Conservation (phyloP, 2,797 vertebrate species). For the Smutsia temminckii region DNA sequence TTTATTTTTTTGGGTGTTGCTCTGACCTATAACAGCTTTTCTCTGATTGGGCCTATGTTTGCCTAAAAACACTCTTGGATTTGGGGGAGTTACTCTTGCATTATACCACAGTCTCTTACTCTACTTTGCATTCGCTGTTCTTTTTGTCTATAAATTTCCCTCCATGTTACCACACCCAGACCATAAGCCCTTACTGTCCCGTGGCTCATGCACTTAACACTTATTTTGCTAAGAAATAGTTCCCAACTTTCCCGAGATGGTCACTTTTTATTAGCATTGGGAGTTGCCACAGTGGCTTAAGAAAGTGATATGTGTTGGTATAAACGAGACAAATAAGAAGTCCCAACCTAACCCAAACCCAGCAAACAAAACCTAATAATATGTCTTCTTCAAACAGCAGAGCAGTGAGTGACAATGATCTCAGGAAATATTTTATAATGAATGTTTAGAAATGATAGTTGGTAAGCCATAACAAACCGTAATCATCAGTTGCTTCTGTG, state of each 20-base stretch:
- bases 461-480: background rate
- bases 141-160: background rate
- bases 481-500: background rate
- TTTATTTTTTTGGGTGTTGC: background rate
- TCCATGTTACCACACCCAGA: too few species aligned
- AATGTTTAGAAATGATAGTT: background rate
- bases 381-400: background rate
- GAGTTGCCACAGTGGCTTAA: background rate
- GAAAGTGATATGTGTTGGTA: background rate
- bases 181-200: background rate
- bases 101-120: background rate
- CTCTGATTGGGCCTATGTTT: background rate
- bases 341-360: background rate
- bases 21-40: background rate
- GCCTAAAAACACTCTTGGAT: background rate
- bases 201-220: background rate
- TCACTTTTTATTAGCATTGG: background rate
- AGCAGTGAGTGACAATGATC: background rate
- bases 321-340: background rate
- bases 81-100: background rate
- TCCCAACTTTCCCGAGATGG: background rate
- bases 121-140: background rate
- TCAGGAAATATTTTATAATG: background rate
- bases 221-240: constrained; percentile 9
- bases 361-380: background rate